phyloP scores from a whole-genome alignment of 2,113 vertebrate genomes.

The Mustela lutreola region DNA sequence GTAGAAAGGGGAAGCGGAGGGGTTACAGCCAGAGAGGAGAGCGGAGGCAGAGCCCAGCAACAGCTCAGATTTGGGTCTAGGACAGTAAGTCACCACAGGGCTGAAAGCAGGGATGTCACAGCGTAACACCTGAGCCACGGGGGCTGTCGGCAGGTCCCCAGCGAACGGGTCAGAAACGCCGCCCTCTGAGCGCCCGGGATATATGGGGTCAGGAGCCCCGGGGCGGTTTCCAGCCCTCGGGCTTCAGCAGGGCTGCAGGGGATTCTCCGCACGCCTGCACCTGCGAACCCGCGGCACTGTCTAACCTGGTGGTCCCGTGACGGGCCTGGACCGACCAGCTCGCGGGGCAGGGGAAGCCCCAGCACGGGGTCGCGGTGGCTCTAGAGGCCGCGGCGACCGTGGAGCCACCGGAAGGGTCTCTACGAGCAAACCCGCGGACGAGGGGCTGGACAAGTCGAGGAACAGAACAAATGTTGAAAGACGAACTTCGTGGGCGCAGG shows the following conservation, averaged over 20 bases:
- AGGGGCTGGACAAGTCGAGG: not conserved
- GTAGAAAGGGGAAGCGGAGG: not conserved
- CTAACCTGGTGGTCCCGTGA: not conserved
- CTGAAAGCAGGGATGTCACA: not conserved
- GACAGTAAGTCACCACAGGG: not conserved
- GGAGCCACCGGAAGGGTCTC: constrained; percentile 27
- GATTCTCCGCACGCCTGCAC: not conserved
- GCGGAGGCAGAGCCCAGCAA: not conserved
- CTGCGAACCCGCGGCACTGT: not conserved
- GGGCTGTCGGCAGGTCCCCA: not conserved
- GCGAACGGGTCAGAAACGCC: not conserved
- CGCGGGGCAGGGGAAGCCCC: not conserved
- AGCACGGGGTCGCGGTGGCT: not conserved
- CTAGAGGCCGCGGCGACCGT: not conserved
- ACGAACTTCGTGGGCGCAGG: not conserved
- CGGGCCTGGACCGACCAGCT: not conserved
- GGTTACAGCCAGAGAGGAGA: not conserved
- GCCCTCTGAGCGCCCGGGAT: not conserved
- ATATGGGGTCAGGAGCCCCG: not conserved
- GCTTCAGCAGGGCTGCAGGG: not conserved
- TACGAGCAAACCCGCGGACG: constrained; percentile 42
- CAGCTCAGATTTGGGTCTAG: not conserved
- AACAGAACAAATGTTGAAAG: constrained; percentile 35
- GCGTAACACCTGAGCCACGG: not conserved
- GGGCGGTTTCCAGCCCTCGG: no score